A percentile compares a stretch with the other conserved stretches of the same genome.
phyloP scores from a whole-genome alignment of 2,888 invertebrate genomes.

The Microplitis manilae region DNA sequence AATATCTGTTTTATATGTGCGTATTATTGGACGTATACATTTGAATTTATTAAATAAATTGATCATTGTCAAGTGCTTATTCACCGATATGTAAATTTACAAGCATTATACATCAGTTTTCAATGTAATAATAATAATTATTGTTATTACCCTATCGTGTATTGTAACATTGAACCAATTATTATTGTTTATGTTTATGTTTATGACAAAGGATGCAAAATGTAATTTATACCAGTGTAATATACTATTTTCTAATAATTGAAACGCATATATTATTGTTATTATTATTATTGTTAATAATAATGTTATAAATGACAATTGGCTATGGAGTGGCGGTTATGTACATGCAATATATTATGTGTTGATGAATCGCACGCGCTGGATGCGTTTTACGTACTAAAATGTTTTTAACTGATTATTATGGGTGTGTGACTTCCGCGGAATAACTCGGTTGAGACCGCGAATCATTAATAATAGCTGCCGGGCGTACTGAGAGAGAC shows the following conservation, averaged over 20 bases:
- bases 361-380: constrained; percentile 16
- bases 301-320: neutral
- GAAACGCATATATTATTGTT: neutral
- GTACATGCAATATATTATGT: neutral
- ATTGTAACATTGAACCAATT: neutral
- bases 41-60: neutral
- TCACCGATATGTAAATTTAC: neutral
- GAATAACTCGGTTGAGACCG: constrained; percentile 33
- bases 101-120: neutral
- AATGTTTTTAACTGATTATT: constrained; percentile 25
- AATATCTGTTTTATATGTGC: neutral
- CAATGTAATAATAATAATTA: neutral
- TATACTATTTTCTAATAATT: neutral
- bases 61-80: neutral
- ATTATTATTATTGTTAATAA: no score
- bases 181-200: constrained; percentile 1
- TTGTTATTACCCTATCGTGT: neutral
- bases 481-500: constrained; percentile 23
- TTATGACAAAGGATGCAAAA: neutral
- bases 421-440: constrained; percentile 38
- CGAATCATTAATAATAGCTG: constrained; percentile 42
- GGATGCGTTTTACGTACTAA: constrained; percentile 6
- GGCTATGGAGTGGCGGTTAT: neutral
- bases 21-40: neutral
- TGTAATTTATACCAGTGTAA: neutral